Conservation (phyloP, 2,888 invertebrate species). For the Temnothorax ravouxi region DNA sequence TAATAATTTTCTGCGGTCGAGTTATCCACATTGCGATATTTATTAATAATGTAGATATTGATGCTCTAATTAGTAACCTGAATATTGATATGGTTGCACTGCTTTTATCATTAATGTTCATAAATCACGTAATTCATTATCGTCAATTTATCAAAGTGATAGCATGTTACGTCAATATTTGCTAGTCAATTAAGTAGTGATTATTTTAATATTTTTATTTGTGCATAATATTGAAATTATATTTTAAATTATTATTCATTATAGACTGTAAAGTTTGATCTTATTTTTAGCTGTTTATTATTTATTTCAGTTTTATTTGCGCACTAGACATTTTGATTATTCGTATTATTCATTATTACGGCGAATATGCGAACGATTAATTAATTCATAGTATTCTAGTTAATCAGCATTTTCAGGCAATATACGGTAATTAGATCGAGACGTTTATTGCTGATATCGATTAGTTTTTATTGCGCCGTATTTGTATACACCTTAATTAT, state of each 20-base stretch:
- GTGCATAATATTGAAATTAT: background rate
- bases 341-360: background rate
- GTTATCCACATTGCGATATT: background rate
- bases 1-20: background rate
- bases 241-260: background rate
- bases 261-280: background rate
- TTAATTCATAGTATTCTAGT: background rate
- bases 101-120: background rate
- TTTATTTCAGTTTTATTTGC: background rate
- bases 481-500: background rate
- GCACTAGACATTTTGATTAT: background rate
- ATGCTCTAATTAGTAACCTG: background rate
- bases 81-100: background rate
- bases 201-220: too few species aligned
- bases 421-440: background rate
- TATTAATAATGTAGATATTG: background rate
- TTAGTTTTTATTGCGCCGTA: background rate
- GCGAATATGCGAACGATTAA: background rate
- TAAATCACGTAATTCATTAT: background rate
- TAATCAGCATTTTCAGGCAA: background rate
- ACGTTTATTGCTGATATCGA: background rate
- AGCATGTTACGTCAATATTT: background rate
- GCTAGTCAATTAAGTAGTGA: background rate
- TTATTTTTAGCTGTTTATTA: background rate
- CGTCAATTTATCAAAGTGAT: background rate